A percentile compares a stretch with the other conserved stretches of the same genome.
phyloP scores from a whole-genome alignment of 2,888 invertebrate species.

The Megamerina dolium region DNA sequence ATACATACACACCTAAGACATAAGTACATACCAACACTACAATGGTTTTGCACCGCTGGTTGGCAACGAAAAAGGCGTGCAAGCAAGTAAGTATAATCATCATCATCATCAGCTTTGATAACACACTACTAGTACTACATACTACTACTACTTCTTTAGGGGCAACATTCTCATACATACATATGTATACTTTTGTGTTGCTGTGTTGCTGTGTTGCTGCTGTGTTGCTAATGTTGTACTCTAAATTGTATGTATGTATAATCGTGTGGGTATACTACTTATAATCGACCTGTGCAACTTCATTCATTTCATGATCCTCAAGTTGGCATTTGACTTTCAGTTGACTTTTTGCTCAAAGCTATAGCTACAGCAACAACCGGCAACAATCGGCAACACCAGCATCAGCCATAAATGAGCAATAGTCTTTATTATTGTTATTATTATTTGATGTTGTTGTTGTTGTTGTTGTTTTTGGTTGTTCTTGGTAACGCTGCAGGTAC shows the following conservation, averaged over 20 bases:
- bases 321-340: constrained; percentile 23
- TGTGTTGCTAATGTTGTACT: too few relatives aligned
- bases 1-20: too few relatives aligned
- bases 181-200: too few relatives aligned
- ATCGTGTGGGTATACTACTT: too few relatives aligned
- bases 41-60: neutral
- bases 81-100: constrained; percentile 43
- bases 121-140: constrained; percentile 32
- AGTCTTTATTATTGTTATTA: too few relatives aligned
- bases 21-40: too few relatives aligned
- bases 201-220: too few relatives aligned
- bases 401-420: too few relatives aligned
- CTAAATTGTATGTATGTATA: too few relatives aligned
- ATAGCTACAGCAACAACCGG: too few relatives aligned
- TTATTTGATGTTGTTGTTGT: constrained; percentile 13
- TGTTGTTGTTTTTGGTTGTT: constrained; percentile 18
- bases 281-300: constrained; percentile 7
- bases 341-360: constrained; percentile 18
- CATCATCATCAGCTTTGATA: constrained; percentile 45
- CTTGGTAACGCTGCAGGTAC: constrained; percentile 17
- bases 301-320: constrained; percentile 7
- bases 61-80: constrained; percentile 29
- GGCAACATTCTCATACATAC: too few relatives aligned
- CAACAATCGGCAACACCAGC: too few relatives aligned
- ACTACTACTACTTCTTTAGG: neutral